Conservation (phyloP, 2,888 invertebrate genomes). For the Sarcophaga rosellei region DNA sequence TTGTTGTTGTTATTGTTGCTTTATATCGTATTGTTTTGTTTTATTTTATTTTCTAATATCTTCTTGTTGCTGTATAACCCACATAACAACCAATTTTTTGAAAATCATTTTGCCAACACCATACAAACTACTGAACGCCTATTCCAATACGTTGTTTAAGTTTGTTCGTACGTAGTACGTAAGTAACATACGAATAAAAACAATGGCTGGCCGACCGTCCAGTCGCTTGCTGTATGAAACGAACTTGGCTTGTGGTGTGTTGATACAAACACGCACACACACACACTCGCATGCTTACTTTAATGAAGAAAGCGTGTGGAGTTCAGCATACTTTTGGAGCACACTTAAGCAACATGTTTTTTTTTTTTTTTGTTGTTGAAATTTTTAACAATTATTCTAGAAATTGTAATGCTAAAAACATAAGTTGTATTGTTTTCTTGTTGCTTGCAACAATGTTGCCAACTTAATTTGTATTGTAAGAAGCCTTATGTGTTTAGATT, state of each 20-base stretch:
- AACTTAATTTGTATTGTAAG: neutral
- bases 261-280: neutral
- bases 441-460: conserved; percentile 39
- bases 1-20: conserved; percentile 33
- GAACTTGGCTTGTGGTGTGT: neutral
- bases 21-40: neutral
- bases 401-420: no score
- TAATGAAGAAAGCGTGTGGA: no score
- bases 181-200: neutral
- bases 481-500: neutral
- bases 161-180: conserved; percentile 66
- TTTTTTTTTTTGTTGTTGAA: neutral
- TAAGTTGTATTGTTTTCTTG: no score
- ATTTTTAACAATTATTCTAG: no score
- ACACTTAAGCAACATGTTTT: no score
- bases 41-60: neutral
- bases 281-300: neutral
- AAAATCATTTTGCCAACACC: neutral
- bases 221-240: neutral
- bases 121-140: conserved; percentile 47
- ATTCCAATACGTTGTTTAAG: conserved; percentile 67
- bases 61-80: conserved; percentile 41
- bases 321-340: no score
- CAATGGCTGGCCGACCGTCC: neutral
- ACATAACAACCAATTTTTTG: conserved; percentile 49